A percentile compares a stretch with the other conserved stretches of the same genome.
phyloP scores from a whole-genome alignment of 2,797 vertebrate genomes.

The Heteromormyrus szaboi region DNA sequence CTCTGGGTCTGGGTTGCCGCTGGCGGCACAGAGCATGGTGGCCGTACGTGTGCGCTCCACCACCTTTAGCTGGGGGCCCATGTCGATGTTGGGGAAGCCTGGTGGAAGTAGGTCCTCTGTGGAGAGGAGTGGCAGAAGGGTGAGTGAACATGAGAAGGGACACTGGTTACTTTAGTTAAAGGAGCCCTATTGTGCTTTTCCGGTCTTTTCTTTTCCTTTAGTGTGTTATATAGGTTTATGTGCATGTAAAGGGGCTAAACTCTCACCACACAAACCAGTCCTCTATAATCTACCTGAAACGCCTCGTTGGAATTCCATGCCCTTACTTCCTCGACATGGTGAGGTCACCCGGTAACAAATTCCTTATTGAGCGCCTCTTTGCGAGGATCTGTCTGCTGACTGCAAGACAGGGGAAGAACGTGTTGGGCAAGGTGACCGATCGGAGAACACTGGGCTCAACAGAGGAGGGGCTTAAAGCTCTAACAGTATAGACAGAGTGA shows the following conservation, averaged over 20 bases:
- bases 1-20: conserved; percentile 93
- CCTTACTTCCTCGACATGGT: not conserved
- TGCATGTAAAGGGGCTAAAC: not conserved
- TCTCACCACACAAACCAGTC: not conserved
- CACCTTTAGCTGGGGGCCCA: conserved; percentile 97
- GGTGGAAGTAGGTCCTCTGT: conserved; percentile 90
- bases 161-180: not conserved
- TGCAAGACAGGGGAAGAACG: not conserved
- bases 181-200: not conserved
- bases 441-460: not conserved
- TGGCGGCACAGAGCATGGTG: conserved; percentile 96
- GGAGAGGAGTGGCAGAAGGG: conserved; percentile 9
- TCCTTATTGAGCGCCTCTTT: not conserved
- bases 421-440: not conserved
- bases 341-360: not conserved
- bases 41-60: conserved; percentile 91
- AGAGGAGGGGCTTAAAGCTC: not conserved
- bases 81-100: conserved; percentile 95
- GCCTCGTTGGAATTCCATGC: not conserved
- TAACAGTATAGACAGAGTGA: not conserved
- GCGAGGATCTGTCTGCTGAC: not conserved
- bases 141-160: not conserved
- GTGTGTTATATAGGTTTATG: not conserved
- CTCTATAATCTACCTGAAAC: not conserved
- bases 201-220: not conserved